Base-by-base conservation (phyloP, 2,113 vertebrate genomes). In the Siniperca knerii region DNA sequence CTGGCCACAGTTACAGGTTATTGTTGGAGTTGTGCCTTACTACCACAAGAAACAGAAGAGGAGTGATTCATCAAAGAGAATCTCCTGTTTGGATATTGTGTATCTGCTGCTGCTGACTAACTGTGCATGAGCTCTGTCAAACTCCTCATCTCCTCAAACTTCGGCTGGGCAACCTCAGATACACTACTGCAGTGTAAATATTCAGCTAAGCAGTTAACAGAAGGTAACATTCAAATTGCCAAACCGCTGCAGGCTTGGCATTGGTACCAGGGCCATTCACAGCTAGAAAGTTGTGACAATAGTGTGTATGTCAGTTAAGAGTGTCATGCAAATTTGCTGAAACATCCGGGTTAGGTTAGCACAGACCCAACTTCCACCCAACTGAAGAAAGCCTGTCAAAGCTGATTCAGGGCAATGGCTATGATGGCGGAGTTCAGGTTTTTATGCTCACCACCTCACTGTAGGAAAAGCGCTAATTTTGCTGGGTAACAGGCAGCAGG, bases 271-370 rank as follows among this genome's bases (percentile, higher is more conserved):
- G 3, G 25, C 0, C 42, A 44, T 29, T 65, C 15, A 75, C 54
- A 55, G 66, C 21, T 46, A 46, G 11, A 62, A 65, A 25, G 2
- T 57, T 23, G 65, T 25, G 57, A 76, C 20, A 15, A 15, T 23
- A 29, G 23, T 9, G 23, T 44, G 11, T 25, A 4, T 61, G 72
- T 58, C 79, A 52, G 83, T 88, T 76, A 66, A 10, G n/a, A 66
- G 33, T 46, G n/a, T 62, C 35, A 88, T 79, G 88, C 77, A 90
- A 82, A 86, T 81, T 5, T 75, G 67, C 25, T 84, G 79, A 84
- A 92, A 87, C 88, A 90, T 94, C 90, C 90, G 83, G 90, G 78
- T 68, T 83, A 44, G 35, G 74, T 87, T 50, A 83, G 72, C 77
- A 72, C 58, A 64, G 48, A 84, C 16, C 7, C 21, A 44, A 91